Evolutionary conservation across 2,797 vertebrate genomes (phyloP), one percentile per base, ranked within the genome.

Genomic region (Poliocrania exsul): DNA sequence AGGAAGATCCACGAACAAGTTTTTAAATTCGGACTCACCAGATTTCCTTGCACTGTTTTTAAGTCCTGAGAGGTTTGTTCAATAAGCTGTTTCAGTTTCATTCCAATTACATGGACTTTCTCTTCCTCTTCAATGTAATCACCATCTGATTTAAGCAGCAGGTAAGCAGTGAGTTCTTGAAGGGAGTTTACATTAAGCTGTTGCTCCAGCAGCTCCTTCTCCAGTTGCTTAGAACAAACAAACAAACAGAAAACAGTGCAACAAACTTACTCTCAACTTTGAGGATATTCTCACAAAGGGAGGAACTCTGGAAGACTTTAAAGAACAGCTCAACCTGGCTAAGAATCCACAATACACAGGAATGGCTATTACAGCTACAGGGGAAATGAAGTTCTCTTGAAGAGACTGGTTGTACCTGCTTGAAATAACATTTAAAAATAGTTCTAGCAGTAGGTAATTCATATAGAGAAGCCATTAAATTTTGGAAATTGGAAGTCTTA

Each of bases 41-140:
- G 97, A 67, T 96, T 95, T 31, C 61, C 92, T 92, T 97, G 97
- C 58, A 98, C 88, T 9, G 79, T 58, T 69, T 71, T 71, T 82
- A 99, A 96, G 62, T 99, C 98, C 0, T 87, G 94, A 19, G 97
- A 96, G 77, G 98, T 97, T 95, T 98, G 98, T 67, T 98, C 95
- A 38, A 97, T 97, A 80, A 99, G 97, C 61, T 99, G 98, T 14
- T 97, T 97, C 74, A 99, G 96, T 54, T 99, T 99, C 75, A 98
- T 99, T 95, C 95, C 92, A 80, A 99, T 98, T 57, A 99, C 98
- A 11, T 98, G 98, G 25, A 99, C 98, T 89, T 99, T 99, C 97
- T 99, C 99, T 49, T 98, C 98, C 56, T 98, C 98, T 97, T 99
- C 99, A 24, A 97, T 44, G 14, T 98, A 98, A 73, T 98, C 98